These are phyloP conservation scores for Drosophila varians DNA, from an alignment of 1,140 invertebrate genomes.

Conservation along the genomic window DNA sequence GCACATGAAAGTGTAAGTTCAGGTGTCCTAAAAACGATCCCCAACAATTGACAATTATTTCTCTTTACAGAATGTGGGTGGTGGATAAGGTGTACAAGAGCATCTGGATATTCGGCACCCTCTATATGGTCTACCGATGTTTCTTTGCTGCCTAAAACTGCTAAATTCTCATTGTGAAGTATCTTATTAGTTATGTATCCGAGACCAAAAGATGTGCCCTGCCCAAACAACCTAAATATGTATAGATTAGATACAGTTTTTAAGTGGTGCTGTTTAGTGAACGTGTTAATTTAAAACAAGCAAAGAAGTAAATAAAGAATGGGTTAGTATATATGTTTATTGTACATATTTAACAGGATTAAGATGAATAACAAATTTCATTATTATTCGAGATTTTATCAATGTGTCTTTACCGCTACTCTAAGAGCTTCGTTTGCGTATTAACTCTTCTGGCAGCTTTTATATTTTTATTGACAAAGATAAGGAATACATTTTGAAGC, in stretches of 20 bases:
- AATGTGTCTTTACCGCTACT: too few species aligned
- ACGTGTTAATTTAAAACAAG: not conserved
- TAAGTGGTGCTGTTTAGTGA: slow-evolving; percentile 59
- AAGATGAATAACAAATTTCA: too few species aligned
- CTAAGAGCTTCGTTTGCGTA: too few species aligned
- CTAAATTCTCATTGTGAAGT: not conserved
- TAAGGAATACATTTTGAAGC: too few species aligned
- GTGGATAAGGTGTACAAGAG: slow-evolving; percentile 75
- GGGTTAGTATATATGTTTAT: too few species aligned
- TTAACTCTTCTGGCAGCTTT: too few species aligned
- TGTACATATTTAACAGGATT: too few species aligned
- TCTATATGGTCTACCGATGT: slow-evolving; percentile 70
- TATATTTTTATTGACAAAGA: too few species aligned
- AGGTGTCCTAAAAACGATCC: slow-evolving; percentile 62
- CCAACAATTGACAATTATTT: not conserved
- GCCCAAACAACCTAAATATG: slow-evolving; percentile 44
- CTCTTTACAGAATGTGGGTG: slow-evolving; percentile 71
- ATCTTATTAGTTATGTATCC: slow-evolving; percentile 62
- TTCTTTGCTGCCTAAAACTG: slow-evolving; percentile 60
- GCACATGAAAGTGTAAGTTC: slow-evolving; percentile 90
- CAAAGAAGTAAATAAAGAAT: too few species aligned
- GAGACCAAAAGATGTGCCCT: slow-evolving; percentile 65
- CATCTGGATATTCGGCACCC: slow-evolving; percentile 70
- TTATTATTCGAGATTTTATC: too few species aligned
- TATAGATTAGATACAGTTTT: slow-evolving; percentile 37